Evolutionary conservation across 1,140 invertebrate genomes (phyloP), one percentile per base, ranked within the genome.

Genomic region (Gyrodactylus salaris): DNA sequence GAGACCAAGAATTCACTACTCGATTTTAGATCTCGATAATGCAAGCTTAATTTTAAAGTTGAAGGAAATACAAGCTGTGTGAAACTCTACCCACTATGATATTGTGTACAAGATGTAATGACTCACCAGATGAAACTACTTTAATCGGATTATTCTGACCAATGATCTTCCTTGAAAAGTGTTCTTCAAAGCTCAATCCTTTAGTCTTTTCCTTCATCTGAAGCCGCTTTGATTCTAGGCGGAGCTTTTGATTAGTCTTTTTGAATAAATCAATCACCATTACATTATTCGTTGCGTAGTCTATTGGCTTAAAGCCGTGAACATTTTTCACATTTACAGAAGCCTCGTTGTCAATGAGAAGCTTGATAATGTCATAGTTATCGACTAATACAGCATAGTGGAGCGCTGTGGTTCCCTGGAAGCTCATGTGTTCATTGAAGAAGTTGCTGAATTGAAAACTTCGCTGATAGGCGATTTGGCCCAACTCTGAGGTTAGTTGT

Each of bases 121-220:
- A 21, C 25, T 1, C 26, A 71, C 87, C 85, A 75, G 88, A 86
- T 26, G 89, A 85, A 0, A 92, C 89, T 74, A 86, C 86, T 54
- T 87, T 85, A 77, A 94, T 90, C 34, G 89, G 87, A 25, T 85
- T 86, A 78, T 89, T 87, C 81, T 94, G 90, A 0, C 90, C 90
- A 73, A 94, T 87, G 76, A 94, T 89, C 77, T 84, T 82, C 79
- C 89, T 84, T 77, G 87, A 87, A 1, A 93, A 81, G 76, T 89
- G 82, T 78, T 89, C 85, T 79, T 92, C 89, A n/a, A 93, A 80
- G 77, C 88, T 82, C 70, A 89, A 84, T 80, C 91, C 88, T 79
- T 91, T 88, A 0, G 54, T 1, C 25, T 27, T 21, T 27, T 73
- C 54, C 24, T 27, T 26, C 20, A 1, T 34, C 54, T 27, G 21